Base-by-base conservation (phyloP, 2,888 invertebrate genomes). In the Brachypterus glaber region DNA sequence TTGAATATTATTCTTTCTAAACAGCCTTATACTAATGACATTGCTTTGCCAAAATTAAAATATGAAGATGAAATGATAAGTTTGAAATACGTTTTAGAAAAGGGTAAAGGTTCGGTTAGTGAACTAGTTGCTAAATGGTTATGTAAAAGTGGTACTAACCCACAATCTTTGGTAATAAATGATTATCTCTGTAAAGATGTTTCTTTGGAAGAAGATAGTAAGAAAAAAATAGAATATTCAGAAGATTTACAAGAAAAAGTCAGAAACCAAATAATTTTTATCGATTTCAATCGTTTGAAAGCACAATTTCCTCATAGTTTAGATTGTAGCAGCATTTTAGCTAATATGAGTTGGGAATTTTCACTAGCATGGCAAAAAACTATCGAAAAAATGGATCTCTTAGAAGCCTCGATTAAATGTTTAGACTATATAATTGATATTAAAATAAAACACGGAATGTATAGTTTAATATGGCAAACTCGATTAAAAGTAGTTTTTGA, bases 261-360 rank as follows among this genome's bases (percentile, higher is more conserved):
- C 12, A 27, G 27, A 9, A 13, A 5, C 8, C 12, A 5, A 13
- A 68, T 68, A 17, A 69, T 80, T 33, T 72, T 79, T 38, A 74
- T 77, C 47, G 73, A 78, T 57, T 57, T 83, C 2, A 71, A 74
- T 16, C 62, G 82, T 15, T 62, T 88, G 39, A 77, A 78, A 33
- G 71, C 74, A 30, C 84, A 88, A 55, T 93, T 93, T 60, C 93
- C 93, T 0, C 79, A 86, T 49, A 92, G 91, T 60, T 71, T 91
- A 36, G 77, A 82, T 38, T 74, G 82, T 1, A 82, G 85, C 53
- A 77, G 82, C 25, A 67, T 95, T 26, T 69, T 92, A 33, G 78
- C 85, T 9, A 89, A 92, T 59, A 81, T 92, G 73, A 79, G 82
- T 47, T 93, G 93, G 93, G 92, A 93, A 62, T 90, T 86, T 59